phyloP scores from a whole-genome alignment of 2,888 invertebrate genomes.

The Lepidonotus clava region DNA sequence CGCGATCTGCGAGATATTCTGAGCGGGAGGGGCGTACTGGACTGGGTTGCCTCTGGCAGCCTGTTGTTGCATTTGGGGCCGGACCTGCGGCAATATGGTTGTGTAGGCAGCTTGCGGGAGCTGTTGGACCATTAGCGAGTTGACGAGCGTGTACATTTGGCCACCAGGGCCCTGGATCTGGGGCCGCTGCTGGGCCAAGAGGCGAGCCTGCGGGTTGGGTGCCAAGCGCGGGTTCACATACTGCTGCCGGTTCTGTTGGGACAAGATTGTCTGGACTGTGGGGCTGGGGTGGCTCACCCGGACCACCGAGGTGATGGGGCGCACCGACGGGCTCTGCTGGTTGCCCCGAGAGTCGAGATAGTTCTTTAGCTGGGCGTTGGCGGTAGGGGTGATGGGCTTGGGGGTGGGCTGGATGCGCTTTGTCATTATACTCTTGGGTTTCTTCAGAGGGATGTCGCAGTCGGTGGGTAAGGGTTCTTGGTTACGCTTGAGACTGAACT shows the following conservation, averaged over 20 bases:
- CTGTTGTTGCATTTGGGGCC: neutral
- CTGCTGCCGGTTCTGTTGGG: neutral
- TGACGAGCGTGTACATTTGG: slow-evolving; percentile 55
- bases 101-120: neutral
- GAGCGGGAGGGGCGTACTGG: neutral
- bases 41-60: neutral
- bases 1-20: slow-evolving; percentile 41
- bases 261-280: slow-evolving; percentile 29
- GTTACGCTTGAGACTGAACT: slow-evolving; percentile 93
- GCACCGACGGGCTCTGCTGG: neutral
- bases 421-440: slow-evolving; percentile 2
- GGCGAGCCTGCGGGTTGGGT: neutral
- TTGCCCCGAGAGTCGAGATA: neutral
- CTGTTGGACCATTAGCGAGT: slow-evolving; percentile 18
- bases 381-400: neutral
- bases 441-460: slow-evolving; percentile 62
- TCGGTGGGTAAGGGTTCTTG: slow-evolving; percentile 83
- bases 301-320: slow-evolving; percentile 4
- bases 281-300: slow-evolving; percentile 32
- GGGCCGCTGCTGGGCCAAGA: neutral
- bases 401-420: neutral
- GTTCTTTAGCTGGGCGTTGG: slow-evolving; percentile 19
- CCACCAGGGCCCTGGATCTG: slow-evolving; percentile 55
- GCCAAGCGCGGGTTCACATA: neutral
- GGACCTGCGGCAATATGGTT: slow-evolving; percentile 20